phyloP scores from a whole-genome alignment of 2,797 vertebrate genomes.

The Darevskia nairensis region DNA sequence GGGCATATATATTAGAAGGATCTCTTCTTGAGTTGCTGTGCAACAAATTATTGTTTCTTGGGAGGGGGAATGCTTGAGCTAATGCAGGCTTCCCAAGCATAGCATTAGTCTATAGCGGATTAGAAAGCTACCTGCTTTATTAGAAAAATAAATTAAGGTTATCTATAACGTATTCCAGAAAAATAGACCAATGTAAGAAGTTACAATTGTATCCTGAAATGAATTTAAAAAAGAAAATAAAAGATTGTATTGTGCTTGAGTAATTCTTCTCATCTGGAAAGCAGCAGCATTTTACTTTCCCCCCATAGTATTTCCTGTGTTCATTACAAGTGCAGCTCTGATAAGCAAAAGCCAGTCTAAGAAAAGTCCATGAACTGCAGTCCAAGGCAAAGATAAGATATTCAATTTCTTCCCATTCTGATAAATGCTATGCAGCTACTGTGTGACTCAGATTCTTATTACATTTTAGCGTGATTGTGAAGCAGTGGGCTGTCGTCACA shows the following conservation, averaged over 20 bases:
- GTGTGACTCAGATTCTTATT: conserved; percentile 53
- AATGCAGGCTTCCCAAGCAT: neutral
- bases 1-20: too few relatives aligned
- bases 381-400: conserved; percentile 77
- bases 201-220: conserved; percentile 51
- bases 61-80: neutral
- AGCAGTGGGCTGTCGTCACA: conserved; percentile 38
- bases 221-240: conserved; percentile 50
- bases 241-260: neutral
- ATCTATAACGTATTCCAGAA: conserved; percentile 30
- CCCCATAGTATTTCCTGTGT: conserved; percentile 74
- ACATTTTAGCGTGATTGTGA: conserved; percentile 49
- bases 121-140: conserved; percentile 17
- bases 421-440: conserved; percentile 70
- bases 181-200: neutral
- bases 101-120: neutral
- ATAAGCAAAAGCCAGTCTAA: conserved; percentile 79
- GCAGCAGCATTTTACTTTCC: conserved; percentile 60
- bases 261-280: conserved; percentile 51
- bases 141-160: conserved; percentile 13
- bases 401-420: conserved; percentile 67
- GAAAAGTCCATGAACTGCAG: conserved; percentile 77
- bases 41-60: too few relatives aligned
- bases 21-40: too few relatives aligned
- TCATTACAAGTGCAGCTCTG: conserved; percentile 75